Base-by-base conservation (phyloP, 2,113 vertebrate genomes). In the Carassius auratus region DNA sequence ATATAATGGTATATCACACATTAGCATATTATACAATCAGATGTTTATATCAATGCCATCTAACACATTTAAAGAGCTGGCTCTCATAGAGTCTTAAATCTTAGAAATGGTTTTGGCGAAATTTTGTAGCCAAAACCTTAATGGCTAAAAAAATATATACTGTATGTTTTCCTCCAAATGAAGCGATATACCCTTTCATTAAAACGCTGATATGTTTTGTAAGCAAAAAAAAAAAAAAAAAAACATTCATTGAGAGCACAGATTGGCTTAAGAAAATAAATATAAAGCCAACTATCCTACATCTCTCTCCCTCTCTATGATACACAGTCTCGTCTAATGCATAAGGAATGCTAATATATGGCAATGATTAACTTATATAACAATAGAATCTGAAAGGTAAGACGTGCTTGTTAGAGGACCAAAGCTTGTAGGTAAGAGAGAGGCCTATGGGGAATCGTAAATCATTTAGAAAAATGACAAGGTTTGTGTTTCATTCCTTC, bases 321-420 rank as follows among this genome's bases (percentile, higher is more conserved):
- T 61, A 59, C 64, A 21, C 85, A 3, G 23, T 26, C 52, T 42
- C 30, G 76, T 75, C 83, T 90, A 91, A 92, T 90, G 86, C 90
- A 50, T 81, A 71, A 87, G 74, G 83, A 88, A 75, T 88, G 86
- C 83, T 89, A 86, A 90, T 86, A 78, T 87, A 89, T 86, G 86
- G 61, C 23, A 71, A 76, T 91, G 81, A 93, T 93, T 92, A 92
- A 88, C 85, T 89, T 91, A n/a, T n/a, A n/a, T n/a, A n/a, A n/a
- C n/a, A 92, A 92, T 89, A 79, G 82, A 92, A 92, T 89, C 76
- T 92, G 89, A 92, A 89, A 92, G 90, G 87, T 90, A 89, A 89
- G 91, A 91, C 79, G 83, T 87, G 88, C 87, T 87, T 87, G 86
- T 91, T 92, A 90, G 91, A 93, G 81, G 81, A 86, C 82, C 88